Evolutionary conservation across 2,113 vertebrate genomes (phyloP).

Genomic region (Sisor rabdophorus): DNA sequence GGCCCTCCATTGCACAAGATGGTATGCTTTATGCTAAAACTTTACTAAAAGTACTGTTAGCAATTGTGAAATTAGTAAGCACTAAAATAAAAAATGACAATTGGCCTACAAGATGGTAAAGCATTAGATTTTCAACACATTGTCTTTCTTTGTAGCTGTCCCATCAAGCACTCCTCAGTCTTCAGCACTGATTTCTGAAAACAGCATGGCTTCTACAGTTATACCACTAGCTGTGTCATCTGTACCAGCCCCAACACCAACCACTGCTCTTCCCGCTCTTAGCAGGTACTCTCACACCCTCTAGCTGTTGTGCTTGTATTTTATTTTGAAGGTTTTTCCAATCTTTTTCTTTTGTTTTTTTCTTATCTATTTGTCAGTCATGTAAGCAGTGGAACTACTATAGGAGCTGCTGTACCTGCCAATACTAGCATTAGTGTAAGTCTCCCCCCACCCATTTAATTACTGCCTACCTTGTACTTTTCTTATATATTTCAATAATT

Average conservation of each 20-base stretch:
- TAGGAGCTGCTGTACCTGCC: conserved; percentile 70
- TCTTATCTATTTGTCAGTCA: conserved; percentile 62
- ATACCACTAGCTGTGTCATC: conserved; percentile 65
- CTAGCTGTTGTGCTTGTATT: background rate
- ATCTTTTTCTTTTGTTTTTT: conserved; percentile 2
- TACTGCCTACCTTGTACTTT: background rate
- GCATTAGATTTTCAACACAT: background rate
- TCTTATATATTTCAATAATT: background rate
- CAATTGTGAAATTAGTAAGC: background rate
- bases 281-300: conserved; percentile 73
- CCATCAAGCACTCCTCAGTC: conserved; percentile 50
- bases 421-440: conserved; percentile 79
- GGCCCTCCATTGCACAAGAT: conserved; percentile 76
- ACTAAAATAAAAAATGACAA: background rate
- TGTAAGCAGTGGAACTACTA: conserved; percentile 71
- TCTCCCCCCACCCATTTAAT: background rate
- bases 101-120: background rate
- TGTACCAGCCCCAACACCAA: conserved; percentile 72
- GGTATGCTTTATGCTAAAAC: conserved; percentile 66
- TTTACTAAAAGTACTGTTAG: background rate
- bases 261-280: conserved; percentile 76
- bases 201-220: conserved; percentile 62
- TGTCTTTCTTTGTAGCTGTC: conserved; percentile 7
- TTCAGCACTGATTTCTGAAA: conserved; percentile 69
- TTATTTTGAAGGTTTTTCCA: background rate